Conservation (phyloP, 2,113 vertebrate genomes). For the Sigmodon hispidus region DNA sequence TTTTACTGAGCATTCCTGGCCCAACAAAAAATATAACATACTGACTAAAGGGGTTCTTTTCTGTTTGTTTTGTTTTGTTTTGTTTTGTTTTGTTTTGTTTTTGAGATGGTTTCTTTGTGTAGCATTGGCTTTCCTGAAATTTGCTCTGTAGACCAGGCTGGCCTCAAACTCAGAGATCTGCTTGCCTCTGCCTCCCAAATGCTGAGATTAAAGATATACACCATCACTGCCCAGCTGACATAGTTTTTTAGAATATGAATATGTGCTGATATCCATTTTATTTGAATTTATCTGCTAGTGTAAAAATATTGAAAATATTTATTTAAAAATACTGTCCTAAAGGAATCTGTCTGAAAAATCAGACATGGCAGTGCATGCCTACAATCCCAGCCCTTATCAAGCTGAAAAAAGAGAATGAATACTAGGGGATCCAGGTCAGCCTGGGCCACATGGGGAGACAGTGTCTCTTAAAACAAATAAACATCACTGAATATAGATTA, state of each 20-base stretch:
- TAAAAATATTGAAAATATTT: constrained; percentile 36
- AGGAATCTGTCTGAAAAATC: constrained; percentile 16
- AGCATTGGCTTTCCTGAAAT: neutral
- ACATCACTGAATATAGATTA: neutral
- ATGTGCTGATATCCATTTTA: neutral
- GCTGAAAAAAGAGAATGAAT: neutral
- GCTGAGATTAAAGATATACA: no score
- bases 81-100: neutral
- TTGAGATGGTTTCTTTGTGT: neutral
- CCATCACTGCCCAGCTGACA: neutral
- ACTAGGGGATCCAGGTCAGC: neutral
- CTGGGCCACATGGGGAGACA: neutral
- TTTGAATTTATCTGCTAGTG: neutral
- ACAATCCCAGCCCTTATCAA: neutral
- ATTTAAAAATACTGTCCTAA: neutral
- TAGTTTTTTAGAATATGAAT: neutral
- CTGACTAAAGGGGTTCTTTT: neutral
- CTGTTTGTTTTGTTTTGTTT: neutral
- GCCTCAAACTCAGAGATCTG: neutral
- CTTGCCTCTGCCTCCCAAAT: neutral
- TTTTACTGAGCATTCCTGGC: neutral
- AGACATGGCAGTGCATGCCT: neutral
- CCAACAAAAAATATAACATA: neutral
- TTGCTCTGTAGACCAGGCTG: neutral
- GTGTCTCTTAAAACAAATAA: neutral